Evolutionary conservation across 2,113 vertebrate genomes (phyloP).

Genomic region (Cricetomys ansorgei): DNA sequence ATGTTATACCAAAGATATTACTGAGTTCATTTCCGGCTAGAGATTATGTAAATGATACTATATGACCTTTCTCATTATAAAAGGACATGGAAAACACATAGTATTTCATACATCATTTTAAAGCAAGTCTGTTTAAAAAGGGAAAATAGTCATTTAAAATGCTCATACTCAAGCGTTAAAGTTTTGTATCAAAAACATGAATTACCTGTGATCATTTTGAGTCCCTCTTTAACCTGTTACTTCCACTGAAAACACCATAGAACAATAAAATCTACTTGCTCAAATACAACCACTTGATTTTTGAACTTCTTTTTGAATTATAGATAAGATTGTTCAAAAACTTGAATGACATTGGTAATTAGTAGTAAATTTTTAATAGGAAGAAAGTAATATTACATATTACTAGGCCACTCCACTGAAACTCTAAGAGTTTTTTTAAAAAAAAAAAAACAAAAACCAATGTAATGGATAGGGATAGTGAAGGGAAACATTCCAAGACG

Average conservation of each 20-base stretch:
- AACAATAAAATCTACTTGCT: conserved; percentile 60
- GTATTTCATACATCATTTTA: conserved; percentile 97
- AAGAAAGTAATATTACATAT: background rate
- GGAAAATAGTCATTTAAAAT: conserved; percentile 94
- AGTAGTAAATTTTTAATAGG: conserved; percentile 9
- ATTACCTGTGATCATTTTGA: conserved; percentile 84
- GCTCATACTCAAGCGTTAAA: conserved; percentile 90
- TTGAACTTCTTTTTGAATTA: conserved; percentile 28
- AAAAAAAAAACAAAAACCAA: background rate
- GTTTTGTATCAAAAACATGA: conserved; percentile 88
- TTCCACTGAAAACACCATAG: conserved; percentile 63
- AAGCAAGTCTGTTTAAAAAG: conserved; percentile 89
- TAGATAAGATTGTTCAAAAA: background rate
- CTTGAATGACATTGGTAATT: background rate
- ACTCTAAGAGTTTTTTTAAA: background rate
- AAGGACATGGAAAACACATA: conserved; percentile 91
- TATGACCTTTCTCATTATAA: conserved; percentile 95
- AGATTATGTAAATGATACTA: conserved; percentile 96
- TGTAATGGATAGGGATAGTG: background rate
- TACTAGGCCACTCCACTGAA: background rate
- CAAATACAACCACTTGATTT: conserved; percentile 39
- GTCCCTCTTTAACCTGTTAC: conserved; percentile 86
- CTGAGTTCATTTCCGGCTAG: conserved; percentile 89
- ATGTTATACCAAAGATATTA: conserved; percentile 90
- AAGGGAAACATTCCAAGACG: background rate